These are phyloP conservation scores for Cydia pomonella DNA, from an alignment of 1,140 invertebrate genomes.

Conservation along the genomic window DNA sequence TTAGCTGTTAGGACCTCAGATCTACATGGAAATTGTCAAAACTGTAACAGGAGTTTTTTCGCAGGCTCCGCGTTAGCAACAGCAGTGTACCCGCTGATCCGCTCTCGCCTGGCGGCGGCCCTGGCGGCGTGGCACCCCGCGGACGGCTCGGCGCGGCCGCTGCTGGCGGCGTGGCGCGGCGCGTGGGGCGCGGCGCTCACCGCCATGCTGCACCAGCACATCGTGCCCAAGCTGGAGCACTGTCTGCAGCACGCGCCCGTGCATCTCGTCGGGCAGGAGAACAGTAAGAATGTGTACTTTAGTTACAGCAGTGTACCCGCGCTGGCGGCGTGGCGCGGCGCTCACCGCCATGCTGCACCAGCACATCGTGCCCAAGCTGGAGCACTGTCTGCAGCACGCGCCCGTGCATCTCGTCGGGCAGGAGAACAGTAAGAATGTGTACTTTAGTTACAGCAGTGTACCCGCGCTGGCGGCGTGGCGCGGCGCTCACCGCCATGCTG, in stretches of 20 bases:
- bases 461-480: conserved; percentile 96
- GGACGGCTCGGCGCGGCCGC: conserved; percentile 94
- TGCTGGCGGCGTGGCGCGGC: conserved; percentile 95
- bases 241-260: conserved; percentile 87
- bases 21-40: too few relatives aligned
- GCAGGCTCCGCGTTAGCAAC: conserved; percentile 84
- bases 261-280: conserved; percentile 84
- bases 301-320: too few relatives aligned
- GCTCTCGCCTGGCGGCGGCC: conserved; percentile 94
- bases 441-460: too few relatives aligned
- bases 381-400: conserved; percentile 85
- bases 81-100: conserved; percentile 94
- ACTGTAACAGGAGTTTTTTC: too few relatives aligned
- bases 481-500: conserved; percentile 92
- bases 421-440: conserved; percentile 61
- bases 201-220: conserved; percentile 93
- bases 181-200: conserved; percentile 91
- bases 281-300: too few relatives aligned
- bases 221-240: conserved; percentile 93
- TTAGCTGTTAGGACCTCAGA: too few relatives aligned
- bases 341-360: conserved; percentile 93
- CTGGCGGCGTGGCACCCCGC: conserved; percentile 95
- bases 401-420: conserved; percentile 88
- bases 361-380: conserved; percentile 95
- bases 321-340: conserved; percentile 94